Percentiles rank a stretch among this genome's conserved stretches.
Evolutionary conservation across 1,140 invertebrate species (phyloP).

Genomic region (Agraylea sexmaculata): DNA sequence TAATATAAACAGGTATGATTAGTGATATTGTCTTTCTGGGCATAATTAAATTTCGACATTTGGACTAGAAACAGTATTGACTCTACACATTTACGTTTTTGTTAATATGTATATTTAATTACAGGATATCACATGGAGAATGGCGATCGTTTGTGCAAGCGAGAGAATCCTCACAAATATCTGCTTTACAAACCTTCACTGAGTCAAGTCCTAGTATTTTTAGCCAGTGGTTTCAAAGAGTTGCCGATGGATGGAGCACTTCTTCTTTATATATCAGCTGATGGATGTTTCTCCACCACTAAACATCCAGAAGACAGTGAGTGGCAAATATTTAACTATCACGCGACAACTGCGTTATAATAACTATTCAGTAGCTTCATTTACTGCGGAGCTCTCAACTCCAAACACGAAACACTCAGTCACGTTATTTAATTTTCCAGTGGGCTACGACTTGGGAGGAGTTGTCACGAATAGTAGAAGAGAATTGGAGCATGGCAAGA

Average conservation of each 20-base stretch:
- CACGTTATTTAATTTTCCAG: constrained; percentile 35
- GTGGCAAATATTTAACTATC: too few species aligned
- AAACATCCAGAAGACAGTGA: constrained; percentile 86
- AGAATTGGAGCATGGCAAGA: constrained; percentile 56
- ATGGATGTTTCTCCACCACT: constrained; percentile 78
- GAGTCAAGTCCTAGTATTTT: constrained; percentile 85
- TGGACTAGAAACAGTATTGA: too few species aligned
- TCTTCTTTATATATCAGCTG: constrained; percentile 87
- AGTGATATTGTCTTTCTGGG: too few species aligned
- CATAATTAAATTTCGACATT: too few species aligned
- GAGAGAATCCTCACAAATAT: constrained; percentile 96
- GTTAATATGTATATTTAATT: constrained; percentile 6
- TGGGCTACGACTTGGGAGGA: constrained; percentile 87
- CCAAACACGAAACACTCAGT: neutral
- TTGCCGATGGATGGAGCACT: constrained; percentile 82
- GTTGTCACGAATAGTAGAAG: constrained; percentile 72
- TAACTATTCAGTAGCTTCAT: neutral
- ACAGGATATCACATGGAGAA: constrained; percentile 54
- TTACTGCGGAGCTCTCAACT: neutral
- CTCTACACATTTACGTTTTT: too few species aligned
- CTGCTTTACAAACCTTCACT: constrained; percentile 91
- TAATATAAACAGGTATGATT: too few species aligned
- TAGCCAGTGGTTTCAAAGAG: constrained; percentile 90
- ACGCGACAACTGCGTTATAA: too few species aligned
- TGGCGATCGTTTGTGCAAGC: constrained; percentile 50